These are phyloP conservation scores for Acleris sparsana DNA, from an alignment of 2,888 invertebrate species.

Conservation along the genomic window DNA sequence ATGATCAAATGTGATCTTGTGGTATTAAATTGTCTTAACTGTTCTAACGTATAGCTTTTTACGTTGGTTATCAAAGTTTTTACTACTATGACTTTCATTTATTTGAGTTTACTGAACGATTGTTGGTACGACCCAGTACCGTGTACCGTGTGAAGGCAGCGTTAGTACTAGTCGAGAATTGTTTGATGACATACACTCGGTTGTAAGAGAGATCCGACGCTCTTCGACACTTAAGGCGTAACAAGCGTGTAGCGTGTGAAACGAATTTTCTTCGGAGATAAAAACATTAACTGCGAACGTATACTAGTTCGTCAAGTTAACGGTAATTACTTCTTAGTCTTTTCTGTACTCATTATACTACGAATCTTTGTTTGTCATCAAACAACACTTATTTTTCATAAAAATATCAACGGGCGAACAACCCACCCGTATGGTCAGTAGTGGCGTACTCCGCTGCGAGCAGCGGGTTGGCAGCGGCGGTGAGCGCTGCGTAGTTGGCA, in stretches of 20 bases:
- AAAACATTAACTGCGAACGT: no score
- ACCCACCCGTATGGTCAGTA: constrained; percentile 97
- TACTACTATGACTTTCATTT: constrained; percentile 51
- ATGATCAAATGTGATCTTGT: constrained; percentile 18
- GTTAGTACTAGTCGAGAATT: constrained; percentile 60
- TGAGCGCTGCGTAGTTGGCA: constrained; percentile 94
- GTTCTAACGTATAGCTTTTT: constrained; percentile 28
- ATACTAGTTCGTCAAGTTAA: no score
- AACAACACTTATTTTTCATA: constrained; percentile 18
- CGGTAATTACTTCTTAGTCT: no score
- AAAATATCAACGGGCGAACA: constrained; percentile 81
- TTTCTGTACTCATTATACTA: no score
- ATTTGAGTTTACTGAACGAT: constrained; percentile 56
- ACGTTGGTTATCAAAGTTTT: constrained; percentile 14
- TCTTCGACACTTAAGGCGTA: background rate
- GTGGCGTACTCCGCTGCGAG: constrained; percentile 91
- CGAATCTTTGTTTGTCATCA: constrained; percentile 13
- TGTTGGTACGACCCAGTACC: constrained; percentile 65
- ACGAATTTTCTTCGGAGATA: no score
- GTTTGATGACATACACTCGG: constrained; percentile 53
- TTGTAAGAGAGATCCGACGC: background rate
- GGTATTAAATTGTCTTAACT: constrained; percentile 19
- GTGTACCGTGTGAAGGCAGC: constrained; percentile 50
- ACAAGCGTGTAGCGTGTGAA: no score
- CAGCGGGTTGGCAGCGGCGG: constrained; percentile 89